These are phyloP conservation scores for Myotis yumanensis DNA, from an alignment of 2,113 vertebrate genomes.

Conservation along the genomic window DNA sequence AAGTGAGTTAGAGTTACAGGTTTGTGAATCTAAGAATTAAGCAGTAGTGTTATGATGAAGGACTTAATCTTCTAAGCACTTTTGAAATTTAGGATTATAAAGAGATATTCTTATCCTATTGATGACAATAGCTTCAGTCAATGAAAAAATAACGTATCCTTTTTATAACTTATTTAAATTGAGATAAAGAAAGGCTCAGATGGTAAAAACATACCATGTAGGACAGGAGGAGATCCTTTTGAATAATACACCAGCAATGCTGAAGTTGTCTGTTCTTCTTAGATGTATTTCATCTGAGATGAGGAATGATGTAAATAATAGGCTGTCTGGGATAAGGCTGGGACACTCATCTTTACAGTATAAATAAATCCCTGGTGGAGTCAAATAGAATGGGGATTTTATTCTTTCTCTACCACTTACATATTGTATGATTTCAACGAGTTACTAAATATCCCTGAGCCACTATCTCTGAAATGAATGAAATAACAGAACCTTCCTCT, in stretches of 20 bases:
- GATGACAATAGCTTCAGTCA: neutral
- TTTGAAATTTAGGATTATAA: neutral
- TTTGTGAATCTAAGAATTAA: neutral
- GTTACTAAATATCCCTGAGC: neutral
- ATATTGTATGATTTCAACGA: neutral
- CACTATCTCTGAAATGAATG: neutral
- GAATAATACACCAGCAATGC: neutral
- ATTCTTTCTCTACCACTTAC: neutral
- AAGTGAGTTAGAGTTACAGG: neutral
- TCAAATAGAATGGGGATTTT: neutral
- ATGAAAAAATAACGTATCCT: neutral
- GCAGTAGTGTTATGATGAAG: neutral
- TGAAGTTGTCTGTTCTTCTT: neutral
- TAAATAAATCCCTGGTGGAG: neutral
- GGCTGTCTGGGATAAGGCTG: neutral
- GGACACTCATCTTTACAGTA: neutral
- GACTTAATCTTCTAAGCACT: neutral
- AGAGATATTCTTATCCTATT: neutral
- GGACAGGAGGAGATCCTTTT: neutral
- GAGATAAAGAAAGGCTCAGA: neutral
- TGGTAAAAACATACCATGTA: slow-evolving; percentile 5
- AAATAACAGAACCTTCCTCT: neutral
- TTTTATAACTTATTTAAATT: slow-evolving; percentile 22
- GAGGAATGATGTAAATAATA: neutral
- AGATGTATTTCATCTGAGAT: neutral